These are phyloP conservation scores for Dinomys branickii DNA, from an alignment of 2,113 vertebrate species.

Conservation along the genomic window DNA sequence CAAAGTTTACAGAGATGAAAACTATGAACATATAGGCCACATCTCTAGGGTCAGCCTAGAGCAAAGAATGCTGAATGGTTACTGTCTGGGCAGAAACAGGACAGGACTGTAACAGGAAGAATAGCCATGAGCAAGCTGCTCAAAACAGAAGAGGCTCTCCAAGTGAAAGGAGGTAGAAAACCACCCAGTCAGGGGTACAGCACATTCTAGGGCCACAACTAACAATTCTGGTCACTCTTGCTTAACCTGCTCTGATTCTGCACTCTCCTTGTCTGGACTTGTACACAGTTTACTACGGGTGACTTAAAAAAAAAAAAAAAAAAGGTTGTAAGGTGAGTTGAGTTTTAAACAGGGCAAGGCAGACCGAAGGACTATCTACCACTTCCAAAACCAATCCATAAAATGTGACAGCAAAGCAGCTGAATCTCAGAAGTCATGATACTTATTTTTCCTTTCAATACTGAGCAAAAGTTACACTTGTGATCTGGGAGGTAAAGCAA, in stretches of 20 bases:
- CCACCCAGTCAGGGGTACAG: neutral
- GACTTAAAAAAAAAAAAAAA: neutral
- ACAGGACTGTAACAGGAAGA: neutral
- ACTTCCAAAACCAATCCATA: neutral
- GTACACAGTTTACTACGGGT: conserved; percentile 6
- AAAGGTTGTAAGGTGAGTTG: neutral
- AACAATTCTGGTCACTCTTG: conserved; percentile 19
- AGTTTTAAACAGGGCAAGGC: conserved; percentile 25
- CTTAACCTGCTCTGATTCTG: conserved; percentile 49
- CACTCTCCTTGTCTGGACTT: conserved; percentile 60
- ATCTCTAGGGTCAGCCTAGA: neutral
- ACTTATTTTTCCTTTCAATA: conserved; percentile 43
- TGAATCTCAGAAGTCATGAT: neutral
- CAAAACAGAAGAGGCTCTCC: conserved; percentile 21
- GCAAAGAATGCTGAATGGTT: neutral
- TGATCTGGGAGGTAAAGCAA: conserved; percentile 36
- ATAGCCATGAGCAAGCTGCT: neutral
- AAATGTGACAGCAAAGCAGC: neutral
- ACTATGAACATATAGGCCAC: neutral
- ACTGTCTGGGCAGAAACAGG: conserved; percentile 16
- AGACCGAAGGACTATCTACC: neutral
- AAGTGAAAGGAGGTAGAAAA: conserved; percentile 44
- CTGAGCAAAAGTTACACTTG: neutral
- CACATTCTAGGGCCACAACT: neutral
- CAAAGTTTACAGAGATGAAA: conserved; percentile 42